Base-by-base conservation (phyloP, 2,888 invertebrate genomes). In the Tholera decimalis region DNA sequence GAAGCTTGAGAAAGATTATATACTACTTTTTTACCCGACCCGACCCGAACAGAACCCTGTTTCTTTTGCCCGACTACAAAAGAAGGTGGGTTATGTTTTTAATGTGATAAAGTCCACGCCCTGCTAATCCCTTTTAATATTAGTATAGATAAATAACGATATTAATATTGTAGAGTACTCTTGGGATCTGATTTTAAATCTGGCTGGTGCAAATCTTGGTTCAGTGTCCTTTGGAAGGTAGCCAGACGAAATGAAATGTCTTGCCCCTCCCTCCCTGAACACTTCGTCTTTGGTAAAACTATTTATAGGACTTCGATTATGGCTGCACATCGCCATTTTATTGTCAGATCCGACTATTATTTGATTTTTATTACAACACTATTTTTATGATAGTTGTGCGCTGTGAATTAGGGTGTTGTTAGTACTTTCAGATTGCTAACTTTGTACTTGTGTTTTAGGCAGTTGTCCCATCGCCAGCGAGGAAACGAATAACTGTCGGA, bases 281-380 rank as follows among this genome's bases (percentile, higher is more conserved):
- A 77, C 73, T 71, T 66, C 60, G 46, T 62, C 47, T 79, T 55
- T 51, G 50, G 62, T 65, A 65, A 79, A 80, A 80, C 60, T 80
- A 77, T 79, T 80, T 77, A 80, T 80, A 61, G 46, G 57, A 56
- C 67, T 68, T 79, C 73, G 62, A 68, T 80, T 55, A 71, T 77
- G 54, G 67, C 66, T 62, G 62, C 73, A 68, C 50, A 74, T 58
- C 60, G 62, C 57, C 71, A 47, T 66, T 77, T 79, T 74, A 80
- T 71, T 80, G 68, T 66, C 67, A 60, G 44, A 35, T 43, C 46
- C 50, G 56, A 77, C 58, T 67, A 70, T 80, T 61, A 67, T 65
- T 73, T 69, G 61, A 66, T 62, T 70, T 73, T 65, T 77, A 62
- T 69, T 62, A 67, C 24, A 55, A n/a, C 28, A 41, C 53, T 70